phyloP scores from a whole-genome alignment of 2,113 vertebrate genomes.

The Calypte anna region DNA sequence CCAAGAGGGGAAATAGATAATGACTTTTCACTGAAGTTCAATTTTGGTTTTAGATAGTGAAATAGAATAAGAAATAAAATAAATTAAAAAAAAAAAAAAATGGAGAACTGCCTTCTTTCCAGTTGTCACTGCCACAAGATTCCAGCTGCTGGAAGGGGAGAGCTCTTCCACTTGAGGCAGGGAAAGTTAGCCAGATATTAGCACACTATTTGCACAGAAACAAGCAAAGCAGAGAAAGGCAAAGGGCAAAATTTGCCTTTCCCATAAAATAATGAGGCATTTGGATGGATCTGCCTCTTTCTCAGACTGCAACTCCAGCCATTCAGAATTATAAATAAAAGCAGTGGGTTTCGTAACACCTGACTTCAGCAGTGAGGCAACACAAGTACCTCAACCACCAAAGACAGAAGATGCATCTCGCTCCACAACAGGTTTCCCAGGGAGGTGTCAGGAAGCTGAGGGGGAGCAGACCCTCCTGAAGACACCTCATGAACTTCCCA shows the following conservation, averaged over 20 bases:
- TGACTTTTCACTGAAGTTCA: background rate
- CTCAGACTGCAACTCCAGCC: background rate
- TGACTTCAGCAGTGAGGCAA: background rate
- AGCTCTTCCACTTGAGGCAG: accelerated
- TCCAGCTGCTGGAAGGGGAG: background rate
- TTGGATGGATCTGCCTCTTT: background rate
- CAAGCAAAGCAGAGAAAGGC: background rate
- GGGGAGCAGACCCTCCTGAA: background rate
- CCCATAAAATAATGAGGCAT: background rate
- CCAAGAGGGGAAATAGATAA: background rate
- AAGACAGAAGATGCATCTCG: background rate
- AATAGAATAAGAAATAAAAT: background rate
- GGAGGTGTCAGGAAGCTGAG: background rate
- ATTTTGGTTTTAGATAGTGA: background rate
- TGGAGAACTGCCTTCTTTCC: background rate
- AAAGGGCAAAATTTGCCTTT: background rate
- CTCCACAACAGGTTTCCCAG: background rate
- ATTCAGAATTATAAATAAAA: accelerated
- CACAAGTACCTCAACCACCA: accelerated
- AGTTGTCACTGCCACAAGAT: background rate
- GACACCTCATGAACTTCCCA: background rate
- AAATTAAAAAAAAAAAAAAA: no score
- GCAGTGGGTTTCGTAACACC: background rate
- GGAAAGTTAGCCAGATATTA: background rate
- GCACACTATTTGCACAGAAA: background rate